A percentile compares a stretch with the other conserved stretches of the same genome.
These are phyloP conservation scores for Mus spretus DNA, from an alignment of 2,797 vertebrate species.

Conservation along the genomic window DNA sequence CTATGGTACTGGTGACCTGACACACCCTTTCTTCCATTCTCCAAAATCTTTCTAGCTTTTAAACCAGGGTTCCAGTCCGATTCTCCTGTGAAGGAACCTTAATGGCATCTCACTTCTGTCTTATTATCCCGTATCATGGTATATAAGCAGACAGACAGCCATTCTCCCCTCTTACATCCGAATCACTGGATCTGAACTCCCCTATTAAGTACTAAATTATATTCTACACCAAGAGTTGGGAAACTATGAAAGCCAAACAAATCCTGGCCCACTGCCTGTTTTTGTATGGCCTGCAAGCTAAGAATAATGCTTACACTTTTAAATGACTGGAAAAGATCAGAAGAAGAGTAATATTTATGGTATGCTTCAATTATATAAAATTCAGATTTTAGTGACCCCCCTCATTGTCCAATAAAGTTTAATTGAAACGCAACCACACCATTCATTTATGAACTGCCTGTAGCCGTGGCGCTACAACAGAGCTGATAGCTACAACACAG, in stretches of 20 bases:
- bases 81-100: neutral
- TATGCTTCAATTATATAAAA: slow-evolving; percentile 16
- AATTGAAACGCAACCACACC: neutral
- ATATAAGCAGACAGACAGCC: neutral
- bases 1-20: neutral
- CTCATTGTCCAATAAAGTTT: slow-evolving; percentile 6
- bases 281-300: neutral
- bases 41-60: neutral
- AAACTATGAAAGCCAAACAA: neutral
- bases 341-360: slow-evolving; percentile 21
- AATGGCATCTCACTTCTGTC: neutral
- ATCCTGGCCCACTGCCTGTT: slow-evolving; percentile 31
- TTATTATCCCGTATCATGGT: neutral
- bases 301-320: slow-evolving; percentile 27
- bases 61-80: neutral
- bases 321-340: neutral
- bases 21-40: neutral
- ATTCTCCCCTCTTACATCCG: neutral
- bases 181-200: neutral
- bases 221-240: neutral
- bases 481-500: neutral
- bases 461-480: neutral
- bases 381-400: neutral
- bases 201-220: slow-evolving; percentile 17
- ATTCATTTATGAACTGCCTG: neutral